These are phyloP conservation scores for Arothron firmamentum DNA, from an alignment of 2,113 vertebrate species.

Conservation along the genomic window DNA sequence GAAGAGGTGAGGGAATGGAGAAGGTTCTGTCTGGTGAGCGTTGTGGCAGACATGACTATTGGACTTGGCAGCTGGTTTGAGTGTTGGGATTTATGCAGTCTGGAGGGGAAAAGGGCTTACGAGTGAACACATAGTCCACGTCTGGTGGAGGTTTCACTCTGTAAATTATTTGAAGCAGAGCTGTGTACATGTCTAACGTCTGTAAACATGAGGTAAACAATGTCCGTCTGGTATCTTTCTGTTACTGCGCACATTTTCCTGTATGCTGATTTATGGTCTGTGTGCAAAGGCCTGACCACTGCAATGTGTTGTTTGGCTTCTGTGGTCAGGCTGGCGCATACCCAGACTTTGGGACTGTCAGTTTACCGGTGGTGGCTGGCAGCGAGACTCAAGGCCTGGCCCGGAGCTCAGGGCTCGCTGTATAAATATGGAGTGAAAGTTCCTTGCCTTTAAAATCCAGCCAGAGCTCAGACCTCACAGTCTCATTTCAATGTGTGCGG, in stretches of 20 bases:
- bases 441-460: conserved; percentile 24
- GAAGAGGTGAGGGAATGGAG: conserved; percentile 19
- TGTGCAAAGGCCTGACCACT: conserved; percentile 31
- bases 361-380: conserved; percentile 40
- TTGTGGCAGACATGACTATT: conserved; percentile 61
- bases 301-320: conserved; percentile 53
- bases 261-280: conserved; percentile 56
- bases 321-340: conserved; percentile 46
- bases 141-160: conserved; percentile 30
- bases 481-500: conserved; percentile 16
- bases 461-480: conserved; percentile 50
- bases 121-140: conserved; percentile 20
- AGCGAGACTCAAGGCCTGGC: conserved; percentile 27
- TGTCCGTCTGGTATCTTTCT: neutral
- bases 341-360: conserved; percentile 38
- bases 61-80: conserved; percentile 57
- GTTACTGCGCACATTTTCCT: neutral
- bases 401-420: conserved; percentile 44
- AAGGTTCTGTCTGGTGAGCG: conserved; percentile 25
- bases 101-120: conserved; percentile 25
- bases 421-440: conserved; percentile 57
- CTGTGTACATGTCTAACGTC: neutral
- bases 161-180: neutral
- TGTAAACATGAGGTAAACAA: neutral
- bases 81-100: conserved; percentile 30